A percentile compares a stretch with the other conserved stretches of the same genome.
These are phyloP conservation scores for Coluber constrictor DNA, from an alignment of 2,797 vertebrate genomes.

Conservation along the genomic window DNA sequence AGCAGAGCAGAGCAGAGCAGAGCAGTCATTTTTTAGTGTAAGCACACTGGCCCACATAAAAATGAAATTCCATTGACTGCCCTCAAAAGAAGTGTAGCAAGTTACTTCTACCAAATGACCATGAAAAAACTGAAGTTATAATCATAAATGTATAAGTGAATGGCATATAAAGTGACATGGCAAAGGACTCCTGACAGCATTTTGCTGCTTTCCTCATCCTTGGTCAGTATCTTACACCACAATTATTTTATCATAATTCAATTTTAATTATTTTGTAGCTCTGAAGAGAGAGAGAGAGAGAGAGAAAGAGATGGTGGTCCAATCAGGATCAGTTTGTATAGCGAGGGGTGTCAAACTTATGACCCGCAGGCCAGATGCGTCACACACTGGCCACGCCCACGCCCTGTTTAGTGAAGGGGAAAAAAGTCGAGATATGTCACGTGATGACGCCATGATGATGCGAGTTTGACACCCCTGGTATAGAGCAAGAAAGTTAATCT, in stretches of 20 bases:
- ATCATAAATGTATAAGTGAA: not conserved
- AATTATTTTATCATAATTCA: not conserved
- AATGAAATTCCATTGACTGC: too few relatives aligned
- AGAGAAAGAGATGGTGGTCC: not conserved
- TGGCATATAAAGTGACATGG: not conserved
- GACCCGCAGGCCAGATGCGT: too few relatives aligned
- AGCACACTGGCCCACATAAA: too few relatives aligned
- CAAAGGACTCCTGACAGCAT: not conserved
- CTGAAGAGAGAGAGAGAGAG: not conserved
- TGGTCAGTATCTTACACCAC: not conserved
- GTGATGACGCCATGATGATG: too few relatives aligned
- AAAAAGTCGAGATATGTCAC: too few relatives aligned
- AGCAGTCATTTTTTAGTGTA: too few relatives aligned
- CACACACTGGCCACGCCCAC: too few relatives aligned
- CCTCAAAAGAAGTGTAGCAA: not conserved
- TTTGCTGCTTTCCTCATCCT: not conserved
- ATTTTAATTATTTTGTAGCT: not conserved
- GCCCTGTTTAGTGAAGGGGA: too few relatives aligned
- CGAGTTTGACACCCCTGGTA: too few relatives aligned
- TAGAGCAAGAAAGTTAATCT: not conserved
- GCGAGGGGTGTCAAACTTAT: too few relatives aligned
- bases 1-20: too few relatives aligned
- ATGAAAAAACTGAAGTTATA: not conserved
- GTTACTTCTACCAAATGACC: not conserved
- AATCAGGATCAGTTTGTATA: not conserved